Evolutionary conservation across 2,113 vertebrate species (phyloP).

Genomic region (Pitta sordida): DNA sequence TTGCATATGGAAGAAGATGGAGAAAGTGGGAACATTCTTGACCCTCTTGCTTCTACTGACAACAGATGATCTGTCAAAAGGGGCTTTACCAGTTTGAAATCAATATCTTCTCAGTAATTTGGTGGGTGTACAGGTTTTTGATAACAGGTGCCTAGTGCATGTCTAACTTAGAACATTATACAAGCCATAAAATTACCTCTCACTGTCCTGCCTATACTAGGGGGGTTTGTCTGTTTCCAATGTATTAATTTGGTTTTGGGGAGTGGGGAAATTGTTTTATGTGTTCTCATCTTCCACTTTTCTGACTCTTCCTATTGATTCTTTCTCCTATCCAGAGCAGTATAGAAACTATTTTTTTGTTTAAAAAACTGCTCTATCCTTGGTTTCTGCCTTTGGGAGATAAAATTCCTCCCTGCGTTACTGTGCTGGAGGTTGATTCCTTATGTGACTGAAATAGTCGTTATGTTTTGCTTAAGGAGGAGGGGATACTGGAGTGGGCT

Average conservation of each 20-base stretch:
- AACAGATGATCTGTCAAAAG: background rate
- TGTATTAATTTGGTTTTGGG: background rate
- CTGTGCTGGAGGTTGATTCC: background rate
- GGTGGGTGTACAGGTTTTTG: background rate
- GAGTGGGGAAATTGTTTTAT: background rate
- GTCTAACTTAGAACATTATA: background rate
- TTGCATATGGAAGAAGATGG: background rate
- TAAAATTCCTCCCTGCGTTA: background rate
- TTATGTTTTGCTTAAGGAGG: background rate
- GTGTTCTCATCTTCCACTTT: background rate
- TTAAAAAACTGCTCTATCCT: background rate
- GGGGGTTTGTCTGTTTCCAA: background rate
- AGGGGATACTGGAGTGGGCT: background rate
- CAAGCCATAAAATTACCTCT: background rate
- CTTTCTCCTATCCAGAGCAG: background rate
- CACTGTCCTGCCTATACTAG: background rate
- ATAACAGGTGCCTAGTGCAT: background rate
- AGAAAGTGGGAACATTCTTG: background rate
- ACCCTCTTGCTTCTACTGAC: background rate
- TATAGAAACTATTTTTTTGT: background rate
- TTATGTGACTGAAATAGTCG: background rate
- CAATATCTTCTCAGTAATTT: background rate
- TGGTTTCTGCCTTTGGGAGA: background rate
- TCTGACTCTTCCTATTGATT: background rate
- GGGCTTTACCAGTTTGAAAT: background rate